These are phyloP conservation scores for Eupithecia tripunctaria DNA, from an alignment of 2,888 invertebrate species.

Conservation along the genomic window DNA sequence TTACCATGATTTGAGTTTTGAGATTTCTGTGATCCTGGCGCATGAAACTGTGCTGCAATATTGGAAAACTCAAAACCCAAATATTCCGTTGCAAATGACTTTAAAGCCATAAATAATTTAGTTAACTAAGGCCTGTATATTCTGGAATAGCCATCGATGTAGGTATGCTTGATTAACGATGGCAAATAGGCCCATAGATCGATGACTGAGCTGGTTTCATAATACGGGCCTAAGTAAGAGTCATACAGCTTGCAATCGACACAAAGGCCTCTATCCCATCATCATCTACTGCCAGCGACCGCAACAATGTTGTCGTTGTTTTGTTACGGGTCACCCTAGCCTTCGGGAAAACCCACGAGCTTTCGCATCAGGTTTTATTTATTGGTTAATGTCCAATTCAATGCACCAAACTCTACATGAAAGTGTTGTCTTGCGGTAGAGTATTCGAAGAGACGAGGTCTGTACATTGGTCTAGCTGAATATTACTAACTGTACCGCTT, in stretches of 20 bases:
- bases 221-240: no score
- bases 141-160: no score
- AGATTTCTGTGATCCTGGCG: no score
- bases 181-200: no score
- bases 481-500: constrained; percentile 54
- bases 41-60: no score
- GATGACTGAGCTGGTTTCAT: no score
- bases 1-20: no score
- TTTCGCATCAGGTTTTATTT: neutral
- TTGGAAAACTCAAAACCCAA: no score
- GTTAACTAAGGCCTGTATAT: no score
- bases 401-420: neutral
- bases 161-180: no score
- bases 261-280: neutral
- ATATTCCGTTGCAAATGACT: no score
- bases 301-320: neutral
- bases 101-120: neutral
- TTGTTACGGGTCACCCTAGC: neutral
- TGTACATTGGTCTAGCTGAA: neutral
- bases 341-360: neutral
- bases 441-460: neutral
- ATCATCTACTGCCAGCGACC: neutral
- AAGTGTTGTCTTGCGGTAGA: neutral
- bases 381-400: neutral
- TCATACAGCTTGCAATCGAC: neutral